These are phyloP conservation scores for Psephotus haematonotus DNA, from an alignment of 2,113 vertebrate species.

Conservation along the genomic window DNA sequence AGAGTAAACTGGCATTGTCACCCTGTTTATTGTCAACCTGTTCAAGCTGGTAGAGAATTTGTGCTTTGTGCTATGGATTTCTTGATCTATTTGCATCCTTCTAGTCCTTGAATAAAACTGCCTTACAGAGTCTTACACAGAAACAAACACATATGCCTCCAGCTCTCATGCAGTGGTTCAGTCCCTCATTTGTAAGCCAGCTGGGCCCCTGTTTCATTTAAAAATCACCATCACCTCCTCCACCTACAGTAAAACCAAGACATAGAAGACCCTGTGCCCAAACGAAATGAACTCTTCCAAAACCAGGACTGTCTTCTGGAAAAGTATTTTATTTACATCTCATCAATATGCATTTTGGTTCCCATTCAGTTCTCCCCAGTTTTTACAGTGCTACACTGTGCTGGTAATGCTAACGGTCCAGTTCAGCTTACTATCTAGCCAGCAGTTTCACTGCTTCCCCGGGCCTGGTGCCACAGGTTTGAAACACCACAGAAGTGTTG, in stretches of 20 bases:
- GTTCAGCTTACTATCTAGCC: neutral
- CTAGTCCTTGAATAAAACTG: neutral
- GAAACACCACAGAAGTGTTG: neutral
- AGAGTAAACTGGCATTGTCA: neutral
- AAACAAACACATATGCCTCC: neutral
- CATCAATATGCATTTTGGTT: neutral
- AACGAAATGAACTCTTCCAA: neutral
- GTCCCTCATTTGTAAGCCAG: neutral
- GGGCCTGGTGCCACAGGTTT: neutral
- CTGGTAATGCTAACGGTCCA: neutral
- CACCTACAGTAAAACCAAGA: neutral
- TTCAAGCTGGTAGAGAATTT: neutral
- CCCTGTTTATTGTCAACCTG: neutral
- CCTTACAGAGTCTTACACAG: neutral
- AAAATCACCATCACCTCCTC: neutral
- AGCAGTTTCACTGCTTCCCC: neutral
- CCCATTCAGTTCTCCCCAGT: neutral
- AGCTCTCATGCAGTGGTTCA: neutral
- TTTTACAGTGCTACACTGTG: neutral
- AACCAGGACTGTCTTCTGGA: neutral
- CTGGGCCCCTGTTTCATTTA: neutral
- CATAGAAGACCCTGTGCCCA: neutral
- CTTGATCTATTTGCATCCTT: neutral
- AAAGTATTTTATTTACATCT: neutral
- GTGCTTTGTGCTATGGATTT: neutral